Evolutionary conservation across 2,888 invertebrate species (phyloP), one percentile per base, ranked within the genome.

Genomic region (Meloe dianella): DNA sequence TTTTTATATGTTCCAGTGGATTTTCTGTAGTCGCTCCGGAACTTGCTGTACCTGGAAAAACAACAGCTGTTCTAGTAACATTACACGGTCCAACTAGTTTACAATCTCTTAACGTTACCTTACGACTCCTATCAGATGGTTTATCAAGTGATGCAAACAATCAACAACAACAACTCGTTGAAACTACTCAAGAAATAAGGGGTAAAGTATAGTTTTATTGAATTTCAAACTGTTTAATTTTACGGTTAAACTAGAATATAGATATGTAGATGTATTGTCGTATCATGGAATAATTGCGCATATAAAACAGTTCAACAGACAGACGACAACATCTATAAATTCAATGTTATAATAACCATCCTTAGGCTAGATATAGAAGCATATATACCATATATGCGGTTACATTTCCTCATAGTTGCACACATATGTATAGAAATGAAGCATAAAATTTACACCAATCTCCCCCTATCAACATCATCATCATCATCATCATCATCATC

Each of bases 21-120:
- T 88, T 89, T 81, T 89, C 89, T 51, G 89, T 90, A 59, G 89
- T 90, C 63, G 88, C 89, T 1, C 89, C 90, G 7, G 89, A 89
- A 77, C 86, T 89, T 14, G 89, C 89, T 3, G 89, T 89, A 0
- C 89, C 90, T 0, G 90, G 89, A 35, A 89, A 89, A 81, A 87
- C 88, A 27, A 89, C 89, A 38, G 89, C 89, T 1, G 87, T 89
- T 32, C 85, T 90, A 14, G 88, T 90, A 65, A 89, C 89, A 51
- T 85, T 90, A 54, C 89, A 89, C 71, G 88, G 84, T 61, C 79
- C 82, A n/a, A 76, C 74, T 77, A 84, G 63, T 74, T 84, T 72
- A 81, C 86, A 74, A 83, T 88, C 83, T 0, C 83, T 88, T 27
- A 89, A 89, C 73, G 89, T 89, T 24, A 89, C 89, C 0, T 86